These are phyloP conservation scores for Cyprinodon brontotheroides DNA, from an alignment of 2,113 vertebrate species.

Conservation along the genomic window DNA sequence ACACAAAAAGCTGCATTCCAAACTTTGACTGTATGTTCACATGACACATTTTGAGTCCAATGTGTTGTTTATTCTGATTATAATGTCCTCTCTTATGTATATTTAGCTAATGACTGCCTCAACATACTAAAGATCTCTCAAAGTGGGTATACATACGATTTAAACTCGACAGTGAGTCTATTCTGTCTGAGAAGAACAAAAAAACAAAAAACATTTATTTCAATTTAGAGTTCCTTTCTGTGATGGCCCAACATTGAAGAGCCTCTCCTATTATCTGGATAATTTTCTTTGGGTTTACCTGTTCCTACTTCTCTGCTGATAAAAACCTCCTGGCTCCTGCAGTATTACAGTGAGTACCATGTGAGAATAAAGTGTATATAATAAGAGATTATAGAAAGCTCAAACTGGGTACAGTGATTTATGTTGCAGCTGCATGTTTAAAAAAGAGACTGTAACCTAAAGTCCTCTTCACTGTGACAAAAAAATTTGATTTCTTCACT, in stretches of 20 bases:
- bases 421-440: neutral
- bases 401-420: neutral
- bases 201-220: neutral
- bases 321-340: neutral
- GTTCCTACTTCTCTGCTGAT: neutral
- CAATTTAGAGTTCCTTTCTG: neutral
- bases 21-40: no score
- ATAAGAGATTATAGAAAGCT: neutral
- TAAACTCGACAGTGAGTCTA: neutral
- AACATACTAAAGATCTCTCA: neutral
- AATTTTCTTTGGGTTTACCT: neutral
- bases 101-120: neutral
- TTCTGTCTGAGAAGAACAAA: neutral
- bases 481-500: neutral
- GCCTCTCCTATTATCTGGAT: neutral
- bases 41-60: no score
- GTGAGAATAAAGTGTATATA: neutral
- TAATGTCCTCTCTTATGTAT: neutral
- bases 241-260: neutral
- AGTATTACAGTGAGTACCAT: neutral
- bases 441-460: neutral
- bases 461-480: no score
- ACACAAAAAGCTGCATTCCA: no score
- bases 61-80: no score
- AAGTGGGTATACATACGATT: no score